Conservation (phyloP, 2,888 invertebrate genomes). For the Yponomeuta plumbellus region DNA sequence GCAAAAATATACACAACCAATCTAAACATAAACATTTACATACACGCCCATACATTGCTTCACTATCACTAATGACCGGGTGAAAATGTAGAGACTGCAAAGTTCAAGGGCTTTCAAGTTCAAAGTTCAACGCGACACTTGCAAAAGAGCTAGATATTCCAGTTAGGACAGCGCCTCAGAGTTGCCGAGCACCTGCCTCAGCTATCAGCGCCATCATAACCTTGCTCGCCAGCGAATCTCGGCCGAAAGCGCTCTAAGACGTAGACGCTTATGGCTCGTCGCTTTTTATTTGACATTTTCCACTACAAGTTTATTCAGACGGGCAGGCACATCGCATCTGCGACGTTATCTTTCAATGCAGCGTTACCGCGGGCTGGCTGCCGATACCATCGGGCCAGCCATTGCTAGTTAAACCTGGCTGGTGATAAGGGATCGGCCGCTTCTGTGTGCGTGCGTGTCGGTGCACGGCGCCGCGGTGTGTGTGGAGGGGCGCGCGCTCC, state of each 20-base stretch:
- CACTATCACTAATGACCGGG: too few relatives aligned
- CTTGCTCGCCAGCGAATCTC: conserved; percentile 11
- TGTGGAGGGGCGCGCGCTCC: conserved; percentile 52
- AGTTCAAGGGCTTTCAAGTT: too few relatives aligned
- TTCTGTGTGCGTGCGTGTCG: conserved; percentile 45
- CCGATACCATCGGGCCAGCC: conserved; percentile 64
- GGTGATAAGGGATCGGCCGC: conserved; percentile 66
- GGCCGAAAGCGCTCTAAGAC: conserved; percentile 15
- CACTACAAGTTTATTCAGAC: conserved; percentile 77
- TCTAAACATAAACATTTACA: too few relatives aligned
- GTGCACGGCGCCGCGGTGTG: conserved; percentile 40
- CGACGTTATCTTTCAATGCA: conserved; percentile 76
- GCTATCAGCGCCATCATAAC: background rate
- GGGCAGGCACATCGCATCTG: conserved; percentile 67
- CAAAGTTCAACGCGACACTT: background rate
- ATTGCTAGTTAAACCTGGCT: conserved; percentile 71
- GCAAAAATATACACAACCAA: background rate
- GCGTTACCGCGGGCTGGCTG: conserved; percentile 71
- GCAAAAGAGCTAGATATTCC: background rate
- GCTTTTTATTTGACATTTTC: conserved; percentile 76
- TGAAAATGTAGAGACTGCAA: too few relatives aligned
- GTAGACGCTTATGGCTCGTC: conserved; percentile 56
- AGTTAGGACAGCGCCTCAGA: background rate
- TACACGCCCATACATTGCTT: too few relatives aligned
- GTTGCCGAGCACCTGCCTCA: background rate